Percentiles rank a stretch among this genome's conserved stretches.
Evolutionary conservation across 2,888 invertebrate species (phyloP).

Genomic region (Ecliptopera silaceata): DNA sequence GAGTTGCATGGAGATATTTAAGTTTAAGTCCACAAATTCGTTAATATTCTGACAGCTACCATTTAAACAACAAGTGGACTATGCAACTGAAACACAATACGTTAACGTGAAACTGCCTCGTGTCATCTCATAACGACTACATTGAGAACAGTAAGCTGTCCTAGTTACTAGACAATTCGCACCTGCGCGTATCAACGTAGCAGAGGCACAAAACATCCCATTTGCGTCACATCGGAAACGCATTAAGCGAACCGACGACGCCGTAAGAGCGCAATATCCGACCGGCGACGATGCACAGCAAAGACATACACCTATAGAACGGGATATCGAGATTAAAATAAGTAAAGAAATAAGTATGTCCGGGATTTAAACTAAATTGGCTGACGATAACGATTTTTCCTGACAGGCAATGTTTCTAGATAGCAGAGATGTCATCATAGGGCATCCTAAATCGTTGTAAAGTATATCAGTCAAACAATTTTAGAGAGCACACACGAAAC

Average conservation of each 20-base stretch:
- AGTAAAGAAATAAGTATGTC: background rate
- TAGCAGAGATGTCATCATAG: too few relatives aligned
- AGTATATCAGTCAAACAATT: too few relatives aligned
- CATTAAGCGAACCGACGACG: slow-evolving; percentile 71
- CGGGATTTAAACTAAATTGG: background rate
- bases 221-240: slow-evolving; percentile 80
- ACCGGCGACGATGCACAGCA: slow-evolving; percentile 47
- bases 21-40: background rate
- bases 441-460: too few relatives aligned
- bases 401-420: too few relatives aligned
- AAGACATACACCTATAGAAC: slow-evolving; percentile 24
- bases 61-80: background rate
- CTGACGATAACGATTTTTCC: background rate
- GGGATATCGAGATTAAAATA: slow-evolving; percentile 17
- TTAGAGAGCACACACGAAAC: too few relatives aligned
- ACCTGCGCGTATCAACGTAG: slow-evolving; percentile 48
- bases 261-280: slow-evolving; percentile 77
- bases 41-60: background rate
- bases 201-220: slow-evolving; percentile 65
- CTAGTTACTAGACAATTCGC: slow-evolving; percentile 45
- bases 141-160: slow-evolving; percentile 39
- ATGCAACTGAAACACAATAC: slow-evolving; percentile 12
- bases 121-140: slow-evolving; percentile 23
- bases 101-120: slow-evolving; percentile 19
- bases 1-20: too few relatives aligned